These are phyloP conservation scores for Drosophila pectinifera DNA, from an alignment of 1,140 invertebrate species.

Conservation along the genomic window DNA sequence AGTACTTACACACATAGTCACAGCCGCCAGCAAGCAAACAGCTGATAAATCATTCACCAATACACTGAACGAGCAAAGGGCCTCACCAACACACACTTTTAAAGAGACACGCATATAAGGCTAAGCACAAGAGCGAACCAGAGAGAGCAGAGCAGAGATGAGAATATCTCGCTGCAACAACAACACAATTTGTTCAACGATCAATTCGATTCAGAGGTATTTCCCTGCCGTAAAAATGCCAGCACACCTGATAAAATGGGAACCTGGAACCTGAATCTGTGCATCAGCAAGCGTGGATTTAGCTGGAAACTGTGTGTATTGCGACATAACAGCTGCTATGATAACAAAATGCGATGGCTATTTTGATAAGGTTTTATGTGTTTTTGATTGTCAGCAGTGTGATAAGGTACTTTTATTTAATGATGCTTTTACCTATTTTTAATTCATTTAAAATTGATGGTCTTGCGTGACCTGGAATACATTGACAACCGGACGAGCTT, in stretches of 20 bases:
- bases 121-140: not conserved
- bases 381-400: not conserved
- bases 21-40: slow-evolving; percentile 48
- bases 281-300: slow-evolving; percentile 12
- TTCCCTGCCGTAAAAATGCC: slow-evolving; percentile 20
- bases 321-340: not conserved
- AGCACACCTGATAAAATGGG: slow-evolving; percentile 27
- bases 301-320: not conserved
- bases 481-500: no score
- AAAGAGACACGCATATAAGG: not conserved
- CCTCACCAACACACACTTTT: slow-evolving; percentile 11
- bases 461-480: not conserved
- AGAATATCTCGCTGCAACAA: slow-evolving; percentile 33
- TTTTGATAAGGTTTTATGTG: slow-evolving; percentile 4
- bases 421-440: not conserved
- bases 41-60: slow-evolving; percentile 66
- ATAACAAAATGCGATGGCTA: not conserved
- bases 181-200: slow-evolving; percentile 19
- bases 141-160: slow-evolving; percentile 13
- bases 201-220: slow-evolving; percentile 25
- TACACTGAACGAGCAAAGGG: slow-evolving; percentile 31
- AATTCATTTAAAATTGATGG: not conserved
- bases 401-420: slow-evolving; percentile 1
- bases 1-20: slow-evolving; percentile 25
- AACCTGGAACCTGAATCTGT: slow-evolving; percentile 19